Conservation (phyloP, 2,888 invertebrate genomes). For the Mechanitis messenoides region DNA sequence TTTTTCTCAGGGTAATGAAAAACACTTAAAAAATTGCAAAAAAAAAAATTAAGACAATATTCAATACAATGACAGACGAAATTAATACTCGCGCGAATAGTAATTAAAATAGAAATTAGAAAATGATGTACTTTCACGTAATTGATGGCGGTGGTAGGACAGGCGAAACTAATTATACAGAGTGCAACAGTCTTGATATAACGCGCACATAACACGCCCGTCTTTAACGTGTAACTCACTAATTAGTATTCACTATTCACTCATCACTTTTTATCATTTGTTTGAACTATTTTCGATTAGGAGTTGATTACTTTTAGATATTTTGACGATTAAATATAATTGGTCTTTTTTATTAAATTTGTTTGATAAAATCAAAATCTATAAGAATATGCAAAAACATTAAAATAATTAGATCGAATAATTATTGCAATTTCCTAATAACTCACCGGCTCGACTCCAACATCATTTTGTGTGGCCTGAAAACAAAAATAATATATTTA, state of each 20-base stretch:
- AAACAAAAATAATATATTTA: constrained; percentile 42
- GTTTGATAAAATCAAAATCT: neutral
- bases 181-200: constrained; percentile 33
- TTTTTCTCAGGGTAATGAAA: too few relatives aligned
- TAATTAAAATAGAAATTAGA: constrained; percentile 59
- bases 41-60: too few relatives aligned
- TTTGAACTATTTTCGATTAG: too few relatives aligned
- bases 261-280: constrained; percentile 11
- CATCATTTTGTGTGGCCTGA: constrained; percentile 75
- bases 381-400: neutral
- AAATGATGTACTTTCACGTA: constrained; percentile 58
- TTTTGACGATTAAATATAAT: too few relatives aligned
- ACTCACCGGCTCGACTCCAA: constrained; percentile 73
- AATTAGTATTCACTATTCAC: constrained; percentile 17
- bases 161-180: constrained; percentile 58
- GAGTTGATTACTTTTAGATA: too few relatives aligned
- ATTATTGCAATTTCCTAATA: neutral
- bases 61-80: neutral
- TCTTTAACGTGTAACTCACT: constrained; percentile 16
- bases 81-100: constrained; percentile 22
- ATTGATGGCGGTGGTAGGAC: constrained; percentile 49
- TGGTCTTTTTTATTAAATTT: neutral
- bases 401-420: neutral
- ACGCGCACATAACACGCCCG: constrained; percentile 27
- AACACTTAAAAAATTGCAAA: too few relatives aligned